phyloP scores from a whole-genome alignment of 2,113 vertebrate genomes.

The Scomber colias region DNA sequence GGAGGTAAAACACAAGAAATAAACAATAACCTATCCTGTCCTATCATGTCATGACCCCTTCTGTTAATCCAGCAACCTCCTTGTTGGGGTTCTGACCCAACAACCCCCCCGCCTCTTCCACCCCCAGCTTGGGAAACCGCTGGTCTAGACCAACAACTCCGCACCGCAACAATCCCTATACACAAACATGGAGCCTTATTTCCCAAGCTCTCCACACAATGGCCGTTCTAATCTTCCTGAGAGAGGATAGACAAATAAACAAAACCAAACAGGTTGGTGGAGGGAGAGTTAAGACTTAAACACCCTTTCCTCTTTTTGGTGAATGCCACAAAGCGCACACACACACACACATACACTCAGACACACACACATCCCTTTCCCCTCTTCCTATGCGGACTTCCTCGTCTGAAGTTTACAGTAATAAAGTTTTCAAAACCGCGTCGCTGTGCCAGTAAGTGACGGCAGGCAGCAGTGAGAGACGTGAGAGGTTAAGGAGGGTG shows the following conservation, averaged over 20 bases:
- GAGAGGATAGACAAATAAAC: conserved; percentile 59
- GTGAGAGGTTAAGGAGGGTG: conserved; percentile 2
- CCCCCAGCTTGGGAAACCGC: too few species aligned
- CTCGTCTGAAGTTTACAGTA: conserved; percentile 67
- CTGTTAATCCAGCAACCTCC: too few species aligned
- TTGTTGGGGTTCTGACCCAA: too few species aligned
- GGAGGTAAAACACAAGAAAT: too few species aligned
- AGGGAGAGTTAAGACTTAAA: conserved; percentile 66
- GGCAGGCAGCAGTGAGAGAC: conserved; percentile 6
- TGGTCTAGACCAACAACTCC: too few species aligned
- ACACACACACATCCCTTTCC: conserved; percentile 67
- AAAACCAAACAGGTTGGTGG: conserved; percentile 62
- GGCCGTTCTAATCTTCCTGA: conserved; percentile 60
- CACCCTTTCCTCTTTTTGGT: conserved; percentile 66
- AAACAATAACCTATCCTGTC: too few species aligned
- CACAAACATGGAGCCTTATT: conserved; percentile 62
- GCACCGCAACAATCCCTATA: conserved; percentile 57
- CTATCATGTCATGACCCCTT: too few species aligned
- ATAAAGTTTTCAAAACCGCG: conserved; percentile 66
- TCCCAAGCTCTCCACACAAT: conserved; percentile 65
- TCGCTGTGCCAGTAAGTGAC: conserved; percentile 51
- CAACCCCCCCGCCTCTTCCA: too few species aligned
- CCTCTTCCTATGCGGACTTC: conserved; percentile 69
- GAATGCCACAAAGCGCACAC: conserved; percentile 38
- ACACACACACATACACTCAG: conserved; percentile 44